These are phyloP conservation scores for Grammomys surdaster DNA, from an alignment of 2,113 vertebrate species.

Conservation along the genomic window DNA sequence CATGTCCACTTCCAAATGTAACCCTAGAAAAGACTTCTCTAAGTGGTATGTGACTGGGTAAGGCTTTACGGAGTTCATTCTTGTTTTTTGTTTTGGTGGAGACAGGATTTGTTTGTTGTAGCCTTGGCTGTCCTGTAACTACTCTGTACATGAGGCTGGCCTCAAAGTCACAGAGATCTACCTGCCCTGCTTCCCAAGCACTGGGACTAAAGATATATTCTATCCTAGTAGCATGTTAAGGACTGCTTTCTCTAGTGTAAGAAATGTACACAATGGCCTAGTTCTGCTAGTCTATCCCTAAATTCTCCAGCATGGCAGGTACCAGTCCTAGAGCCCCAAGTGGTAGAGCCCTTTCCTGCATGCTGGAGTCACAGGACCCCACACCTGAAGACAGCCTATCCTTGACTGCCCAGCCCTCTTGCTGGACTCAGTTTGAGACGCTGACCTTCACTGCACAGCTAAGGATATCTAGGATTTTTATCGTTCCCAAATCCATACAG, in stretches of 20 bases:
- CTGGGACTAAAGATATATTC: background rate
- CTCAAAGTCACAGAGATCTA: background rate
- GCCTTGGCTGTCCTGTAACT: background rate
- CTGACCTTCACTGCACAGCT: background rate
- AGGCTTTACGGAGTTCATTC: background rate
- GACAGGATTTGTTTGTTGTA: background rate
- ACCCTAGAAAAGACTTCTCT: background rate
- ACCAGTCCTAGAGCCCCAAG: background rate
- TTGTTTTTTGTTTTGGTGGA: background rate
- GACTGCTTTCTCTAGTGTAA: background rate
- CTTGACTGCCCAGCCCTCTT: background rate
- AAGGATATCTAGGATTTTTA: background rate
- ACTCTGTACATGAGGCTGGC: background rate
- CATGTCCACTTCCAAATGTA: background rate
- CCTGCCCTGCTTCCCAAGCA: background rate
- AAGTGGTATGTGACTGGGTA: background rate
- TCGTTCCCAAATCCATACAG: background rate
- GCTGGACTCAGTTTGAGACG: background rate
- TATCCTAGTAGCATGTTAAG: background rate
- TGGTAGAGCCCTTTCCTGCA: background rate
- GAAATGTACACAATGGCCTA: background rate
- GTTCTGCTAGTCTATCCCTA: background rate
- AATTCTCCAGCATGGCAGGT: background rate
- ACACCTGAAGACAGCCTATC: constrained; percentile 13
- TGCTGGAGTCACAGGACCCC: background rate